Conservation (phyloP, 2,797 vertebrate genomes). For the Sebastes alutus region DNA sequence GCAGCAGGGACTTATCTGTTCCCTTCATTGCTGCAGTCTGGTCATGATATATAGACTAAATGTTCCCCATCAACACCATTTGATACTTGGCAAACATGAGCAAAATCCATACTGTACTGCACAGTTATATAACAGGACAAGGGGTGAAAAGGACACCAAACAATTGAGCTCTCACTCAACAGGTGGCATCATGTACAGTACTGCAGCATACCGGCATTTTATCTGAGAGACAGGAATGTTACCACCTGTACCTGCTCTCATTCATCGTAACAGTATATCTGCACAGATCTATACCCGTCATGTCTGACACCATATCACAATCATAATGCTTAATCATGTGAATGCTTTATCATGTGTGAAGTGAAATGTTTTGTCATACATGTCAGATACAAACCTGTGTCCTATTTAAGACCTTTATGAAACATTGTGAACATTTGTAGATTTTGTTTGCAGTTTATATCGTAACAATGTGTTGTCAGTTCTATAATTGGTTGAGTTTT, state of each 20-base stretch:
- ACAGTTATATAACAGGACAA: not conserved
- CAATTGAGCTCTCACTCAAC: not conserved
- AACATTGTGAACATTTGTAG: not conserved
- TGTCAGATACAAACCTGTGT: not conserved
- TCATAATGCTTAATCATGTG: not conserved
- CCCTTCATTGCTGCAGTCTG: not conserved
- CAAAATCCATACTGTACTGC: not conserved
- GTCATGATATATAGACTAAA: not conserved
- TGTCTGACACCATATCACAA: not conserved
- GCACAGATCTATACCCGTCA: not conserved
- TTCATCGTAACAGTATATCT: not conserved
- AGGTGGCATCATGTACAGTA: too few species aligned
- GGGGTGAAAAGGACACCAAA: not conserved
- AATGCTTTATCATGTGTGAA: too few species aligned
- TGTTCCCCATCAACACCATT: not conserved
- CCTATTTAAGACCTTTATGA: not conserved
- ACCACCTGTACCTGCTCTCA: not conserved
- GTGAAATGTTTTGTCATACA: not conserved
- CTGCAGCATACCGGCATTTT: not conserved
- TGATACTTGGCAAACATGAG: not conserved
- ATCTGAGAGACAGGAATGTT: not conserved
- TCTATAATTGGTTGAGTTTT: not conserved
- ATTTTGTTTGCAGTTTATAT: too few species aligned
- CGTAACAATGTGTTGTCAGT: not conserved
- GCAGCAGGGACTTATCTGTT: not conserved